Evolutionary conservation across 2,888 invertebrate genomes (phyloP), one percentile per base, ranked within the genome.

Genomic region (Calliopum simillimum): DNA sequence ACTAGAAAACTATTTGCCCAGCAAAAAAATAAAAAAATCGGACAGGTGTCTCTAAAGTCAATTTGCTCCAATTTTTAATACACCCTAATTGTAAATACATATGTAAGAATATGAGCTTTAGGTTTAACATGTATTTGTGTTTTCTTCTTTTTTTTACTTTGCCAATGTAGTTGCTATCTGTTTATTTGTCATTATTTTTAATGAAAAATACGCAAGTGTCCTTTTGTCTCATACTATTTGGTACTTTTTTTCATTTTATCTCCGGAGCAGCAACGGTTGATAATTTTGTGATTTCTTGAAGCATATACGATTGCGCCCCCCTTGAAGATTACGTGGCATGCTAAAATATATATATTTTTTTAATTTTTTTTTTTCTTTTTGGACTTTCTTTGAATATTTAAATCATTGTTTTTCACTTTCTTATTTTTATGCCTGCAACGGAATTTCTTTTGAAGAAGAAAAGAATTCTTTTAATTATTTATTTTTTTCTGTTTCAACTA

Each of bases 291-390:
- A 19, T 51, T 51, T 51, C 51, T 51, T 51, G 51, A 51, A 51
- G 51, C 51, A 21, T 33, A 33, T 8, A 33, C 8, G 8, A 8
- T 33, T 6, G 33, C 33, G 33, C 33, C 11, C 16, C 14, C 19
- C 25, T 16, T 19, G 4, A 41, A 41, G 19, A 12, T n/a, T 16
- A 44, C 19, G 4, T n/a, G 19, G 13, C 16, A 41, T 1, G 41
- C 41, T 12, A 55, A 23, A 44, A 75, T 69, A 79, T 76, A 76
- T 58, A n/a, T 77, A 74, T 71, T 61, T 72, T 71, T 75, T 73
- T 59, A 44, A 61, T 47, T 44, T 61, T 44, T 46, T 33, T 25
- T 25, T 33, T 33, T 33, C 8, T 33, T 33, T 33, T 3, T 33
- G 5, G 33, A 33, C 33, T 2, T 4, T 33, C 33, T 33, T 33